A percentile compares a stretch with the other conserved stretches of the same genome.
phyloP scores from a whole-genome alignment of 92 coral and sea anemone species.

The Heteractis magnifica region DNA sequence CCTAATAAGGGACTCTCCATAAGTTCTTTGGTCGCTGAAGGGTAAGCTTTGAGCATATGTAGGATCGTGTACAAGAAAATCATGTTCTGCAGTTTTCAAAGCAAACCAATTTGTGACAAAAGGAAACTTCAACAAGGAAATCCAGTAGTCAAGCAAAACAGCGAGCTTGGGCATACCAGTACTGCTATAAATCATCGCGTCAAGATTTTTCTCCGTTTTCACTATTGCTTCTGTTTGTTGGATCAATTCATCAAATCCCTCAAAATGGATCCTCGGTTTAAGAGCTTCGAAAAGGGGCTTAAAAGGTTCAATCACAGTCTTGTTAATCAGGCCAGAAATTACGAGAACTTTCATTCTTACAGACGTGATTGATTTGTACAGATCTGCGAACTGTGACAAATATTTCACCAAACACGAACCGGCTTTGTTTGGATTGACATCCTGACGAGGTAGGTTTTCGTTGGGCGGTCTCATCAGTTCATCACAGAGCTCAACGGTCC shows the following conservation, averaged over 20 bases:
- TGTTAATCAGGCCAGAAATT: background rate
- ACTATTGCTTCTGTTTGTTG: conserved; percentile 8
- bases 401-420: background rate
- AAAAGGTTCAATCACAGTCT: background rate
- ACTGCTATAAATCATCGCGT: background rate
- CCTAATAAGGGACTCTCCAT: background rate
- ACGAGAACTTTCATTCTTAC: background rate
- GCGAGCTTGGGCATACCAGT: background rate
- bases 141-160: background rate
- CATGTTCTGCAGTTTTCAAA: conserved; percentile 14
- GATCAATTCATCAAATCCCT: conserved; percentile 6
- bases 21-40: background rate
- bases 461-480: background rate
- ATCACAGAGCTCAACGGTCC: conserved; percentile 7
- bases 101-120: conserved; percentile 35
- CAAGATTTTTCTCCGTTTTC: background rate
- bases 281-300: background rate
- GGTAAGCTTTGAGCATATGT: background rate
- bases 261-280: background rate
- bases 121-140: background rate
- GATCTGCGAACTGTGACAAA: background rate
- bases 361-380: background rate
- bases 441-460: background rate
- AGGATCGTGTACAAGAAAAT: conserved; percentile 10
- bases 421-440: background rate